Evolutionary conservation across 2,888 invertebrate genomes (phyloP).

Genomic region (Mythimna impura): DNA sequence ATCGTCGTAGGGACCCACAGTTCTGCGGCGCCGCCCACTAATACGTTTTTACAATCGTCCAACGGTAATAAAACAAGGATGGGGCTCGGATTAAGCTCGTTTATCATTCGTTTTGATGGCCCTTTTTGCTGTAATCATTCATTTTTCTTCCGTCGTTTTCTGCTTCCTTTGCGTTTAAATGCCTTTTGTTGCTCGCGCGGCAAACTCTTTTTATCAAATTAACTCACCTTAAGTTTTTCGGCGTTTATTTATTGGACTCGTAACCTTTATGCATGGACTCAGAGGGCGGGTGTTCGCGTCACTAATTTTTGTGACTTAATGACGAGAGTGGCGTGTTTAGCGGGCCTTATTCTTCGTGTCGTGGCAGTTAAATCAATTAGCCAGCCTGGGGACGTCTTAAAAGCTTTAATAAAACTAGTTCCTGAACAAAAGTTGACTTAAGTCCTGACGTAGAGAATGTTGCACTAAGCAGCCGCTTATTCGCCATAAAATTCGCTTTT

Average conservation of each 20-base stretch:
- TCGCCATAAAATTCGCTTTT: slow-evolving; percentile 41
- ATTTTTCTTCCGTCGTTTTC: slow-evolving; percentile 90
- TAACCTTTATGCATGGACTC: slow-evolving; percentile 41
- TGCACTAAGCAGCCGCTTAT: slow-evolving; percentile 22
- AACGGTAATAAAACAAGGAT: slow-evolving; percentile 89
- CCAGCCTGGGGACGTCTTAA: slow-evolving; percentile 71
- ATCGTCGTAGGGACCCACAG: slow-evolving; percentile 71
- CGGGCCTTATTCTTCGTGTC: slow-evolving; percentile 73
- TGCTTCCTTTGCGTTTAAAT: slow-evolving; percentile 88
- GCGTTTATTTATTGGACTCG: slow-evolving; percentile 53
- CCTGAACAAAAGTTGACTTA: slow-evolving; percentile 54
- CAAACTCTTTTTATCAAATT: slow-evolving; percentile 83
- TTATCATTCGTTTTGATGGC: slow-evolving; percentile 90
- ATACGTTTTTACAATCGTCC: slow-evolving; percentile 90
- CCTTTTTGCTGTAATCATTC: slow-evolving; percentile 90
- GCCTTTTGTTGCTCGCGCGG: slow-evolving; percentile 82
- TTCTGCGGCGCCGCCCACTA: slow-evolving; percentile 79
- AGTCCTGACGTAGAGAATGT: slow-evolving; percentile 44
- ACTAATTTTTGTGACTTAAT: slow-evolving; percentile 70
- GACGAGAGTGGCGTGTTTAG: slow-evolving; percentile 74
- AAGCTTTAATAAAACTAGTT: slow-evolving; percentile 73
- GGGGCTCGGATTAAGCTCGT: slow-evolving; percentile 89
- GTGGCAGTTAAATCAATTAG: slow-evolving; percentile 81
- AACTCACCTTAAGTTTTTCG: slow-evolving; percentile 75
- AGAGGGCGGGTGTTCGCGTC: slow-evolving; percentile 46